Conservation (phyloP, 2,797 vertebrate genomes). For the Enteromius viviparus region DNA sequence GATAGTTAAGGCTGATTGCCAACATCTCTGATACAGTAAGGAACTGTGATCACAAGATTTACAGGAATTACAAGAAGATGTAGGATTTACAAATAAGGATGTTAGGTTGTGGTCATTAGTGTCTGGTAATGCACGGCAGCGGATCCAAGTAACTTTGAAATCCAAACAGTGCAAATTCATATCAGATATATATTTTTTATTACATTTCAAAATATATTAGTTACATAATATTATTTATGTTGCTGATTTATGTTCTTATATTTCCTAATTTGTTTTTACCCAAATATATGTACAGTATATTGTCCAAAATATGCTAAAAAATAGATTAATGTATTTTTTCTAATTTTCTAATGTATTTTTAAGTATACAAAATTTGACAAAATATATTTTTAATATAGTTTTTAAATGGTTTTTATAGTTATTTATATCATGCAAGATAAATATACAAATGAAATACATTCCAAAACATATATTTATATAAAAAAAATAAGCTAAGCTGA, state of each 20-base stretch:
- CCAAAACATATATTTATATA: not conserved
- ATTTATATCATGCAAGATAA: not conserved
- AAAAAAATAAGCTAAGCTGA: too few relatives aligned
- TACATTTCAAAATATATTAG: not conserved
- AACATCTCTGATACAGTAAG: constrained; percentile 19
- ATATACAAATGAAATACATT: not conserved
- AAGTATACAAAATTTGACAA: not conserved
- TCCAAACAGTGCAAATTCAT: not conserved
- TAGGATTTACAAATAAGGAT: constrained; percentile 26
- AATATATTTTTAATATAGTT: not conserved
- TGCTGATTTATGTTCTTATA: not conserved
- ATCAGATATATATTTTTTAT: not conserved
- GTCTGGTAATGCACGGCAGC: not conserved
- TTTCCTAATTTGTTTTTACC: not conserved
- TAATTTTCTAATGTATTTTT: not conserved
- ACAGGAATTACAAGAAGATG: constrained; percentile 28
- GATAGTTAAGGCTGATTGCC: constrained; percentile 29
- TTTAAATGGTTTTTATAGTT: not conserved
- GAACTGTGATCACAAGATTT: constrained; percentile 12
- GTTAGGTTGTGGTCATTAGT: constrained; percentile 3
- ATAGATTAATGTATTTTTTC: too few relatives aligned
- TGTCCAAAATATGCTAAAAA: not conserved
- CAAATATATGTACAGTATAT: not conserved
- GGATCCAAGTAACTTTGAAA: not conserved
- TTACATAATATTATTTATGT: not conserved